A percentile compares a stretch with the other conserved stretches of the same genome.
Evolutionary conservation across 2,797 vertebrate species (phyloP).

Genomic region (Phrynocephalus guinanensis): DNA sequence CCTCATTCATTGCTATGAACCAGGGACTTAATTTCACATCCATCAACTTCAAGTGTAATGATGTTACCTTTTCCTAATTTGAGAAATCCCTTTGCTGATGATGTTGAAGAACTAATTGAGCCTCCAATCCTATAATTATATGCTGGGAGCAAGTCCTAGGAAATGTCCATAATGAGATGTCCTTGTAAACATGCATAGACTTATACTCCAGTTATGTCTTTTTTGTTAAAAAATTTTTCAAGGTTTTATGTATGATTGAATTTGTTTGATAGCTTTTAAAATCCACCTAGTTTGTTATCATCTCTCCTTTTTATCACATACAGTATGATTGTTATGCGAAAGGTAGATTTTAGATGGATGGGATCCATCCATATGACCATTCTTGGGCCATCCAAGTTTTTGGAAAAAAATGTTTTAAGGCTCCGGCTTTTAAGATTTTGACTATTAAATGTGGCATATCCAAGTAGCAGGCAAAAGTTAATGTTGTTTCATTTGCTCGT

Average conservation of each 20-base stretch:
- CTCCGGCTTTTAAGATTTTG: not conserved
- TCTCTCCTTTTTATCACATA: not conserved
- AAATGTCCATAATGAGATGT: not conserved
- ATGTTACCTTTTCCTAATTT: not conserved
- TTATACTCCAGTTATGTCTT: not conserved
- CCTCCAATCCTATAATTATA: not conserved
- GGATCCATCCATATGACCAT: not conserved
- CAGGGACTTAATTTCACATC: not conserved
- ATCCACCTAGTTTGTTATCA: not conserved
- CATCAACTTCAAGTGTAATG: not conserved
- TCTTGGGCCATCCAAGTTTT: not conserved
- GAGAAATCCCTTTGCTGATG: not conserved
- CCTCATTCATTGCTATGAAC: not conserved
- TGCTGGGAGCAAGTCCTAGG: not conserved
- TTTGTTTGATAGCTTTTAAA: not conserved
- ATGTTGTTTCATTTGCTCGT: not conserved
- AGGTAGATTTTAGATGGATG: not conserved
- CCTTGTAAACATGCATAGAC: not conserved
- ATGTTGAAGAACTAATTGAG: not conserved
- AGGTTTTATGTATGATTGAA: not conserved
- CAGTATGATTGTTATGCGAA: no score
- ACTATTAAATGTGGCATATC: not conserved
- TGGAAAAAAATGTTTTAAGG: not conserved
- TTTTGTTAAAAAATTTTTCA: not conserved
- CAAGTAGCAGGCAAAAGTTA: not conserved